Percentiles rank a stretch among this genome's conserved stretches.
These are phyloP conservation scores for Eupsilia transversa DNA, from an alignment of 2,888 invertebrate genomes.

Conservation along the genomic window DNA sequence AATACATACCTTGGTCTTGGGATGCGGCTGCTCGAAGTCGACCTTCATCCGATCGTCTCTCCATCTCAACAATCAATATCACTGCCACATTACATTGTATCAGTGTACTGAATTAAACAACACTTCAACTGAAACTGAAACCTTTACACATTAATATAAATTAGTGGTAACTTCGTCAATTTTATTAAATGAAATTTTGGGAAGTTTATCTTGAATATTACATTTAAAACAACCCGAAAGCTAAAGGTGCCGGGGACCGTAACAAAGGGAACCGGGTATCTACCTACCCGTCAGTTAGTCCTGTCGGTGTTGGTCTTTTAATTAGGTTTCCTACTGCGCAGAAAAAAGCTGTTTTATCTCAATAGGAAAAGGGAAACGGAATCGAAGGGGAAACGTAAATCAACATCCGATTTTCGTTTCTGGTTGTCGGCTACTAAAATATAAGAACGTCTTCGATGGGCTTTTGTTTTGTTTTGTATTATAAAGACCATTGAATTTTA, in stretches of 20 bases:
- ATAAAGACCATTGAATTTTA: not conserved
- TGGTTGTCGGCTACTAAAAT: constrained; percentile 30
- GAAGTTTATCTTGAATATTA: constrained; percentile 50
- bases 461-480: constrained; percentile 17
- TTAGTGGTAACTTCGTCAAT: constrained; percentile 53
- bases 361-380: constrained; percentile 57
- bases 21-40: constrained; percentile 81
- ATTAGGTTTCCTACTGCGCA: constrained; percentile 41
- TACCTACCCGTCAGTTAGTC: constrained; percentile 26
- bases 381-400: constrained; percentile 50
- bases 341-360: constrained; percentile 55
- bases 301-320: constrained; percentile 35
- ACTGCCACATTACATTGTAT: constrained; percentile 79
- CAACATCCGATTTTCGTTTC: constrained; percentile 61
- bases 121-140: constrained; percentile 55
- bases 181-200: constrained; percentile 12
- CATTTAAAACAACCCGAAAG: constrained; percentile 26
- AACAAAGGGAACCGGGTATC: constrained; percentile 29
- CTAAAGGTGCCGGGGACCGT: constrained; percentile 12
- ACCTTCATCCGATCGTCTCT: constrained; percentile 84
- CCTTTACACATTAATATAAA: constrained; percentile 31
- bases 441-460: constrained; percentile 2
- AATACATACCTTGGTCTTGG: constrained; percentile 82
- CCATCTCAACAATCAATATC: constrained; percentile 83
- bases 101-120: constrained; percentile 41